phyloP scores from a whole-genome alignment of 2,113 vertebrate genomes.

The Platysteira castanea region DNA sequence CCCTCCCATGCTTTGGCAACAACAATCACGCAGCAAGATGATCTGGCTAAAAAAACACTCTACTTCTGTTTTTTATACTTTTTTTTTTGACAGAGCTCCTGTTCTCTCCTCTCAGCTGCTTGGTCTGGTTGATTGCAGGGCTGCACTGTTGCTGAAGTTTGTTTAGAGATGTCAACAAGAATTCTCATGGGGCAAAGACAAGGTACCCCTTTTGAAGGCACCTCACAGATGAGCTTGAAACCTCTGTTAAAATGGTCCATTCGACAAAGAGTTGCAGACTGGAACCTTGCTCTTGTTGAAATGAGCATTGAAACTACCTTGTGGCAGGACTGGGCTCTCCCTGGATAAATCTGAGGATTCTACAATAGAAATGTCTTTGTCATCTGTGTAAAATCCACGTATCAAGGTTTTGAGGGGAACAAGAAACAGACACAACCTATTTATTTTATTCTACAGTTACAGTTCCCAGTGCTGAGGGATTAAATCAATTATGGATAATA shows the following conservation, averaged over 20 bases:
- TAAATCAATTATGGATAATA: neutral
- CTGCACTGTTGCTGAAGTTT: neutral
- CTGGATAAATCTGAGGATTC: neutral
- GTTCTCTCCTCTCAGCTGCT: neutral
- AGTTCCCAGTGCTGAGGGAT: neutral
- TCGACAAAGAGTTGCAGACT: neutral
- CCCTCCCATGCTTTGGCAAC: neutral
- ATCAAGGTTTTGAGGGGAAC: neutral
- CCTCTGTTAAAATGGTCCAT: neutral
- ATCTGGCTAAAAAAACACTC: neutral
- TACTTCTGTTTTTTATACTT: neutral
- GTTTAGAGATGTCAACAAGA: neutral
- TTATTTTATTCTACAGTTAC: neutral
- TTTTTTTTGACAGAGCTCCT: neutral
- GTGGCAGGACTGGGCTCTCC: neutral
- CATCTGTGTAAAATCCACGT: neutral
- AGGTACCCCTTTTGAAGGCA: neutral
- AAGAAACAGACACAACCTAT: neutral
- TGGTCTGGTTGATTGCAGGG: neutral
- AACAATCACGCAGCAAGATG: neutral
- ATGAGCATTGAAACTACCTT: neutral
- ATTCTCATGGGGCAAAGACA: neutral
- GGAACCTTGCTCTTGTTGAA: neutral
- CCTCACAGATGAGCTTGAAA: neutral
- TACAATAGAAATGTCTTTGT: neutral